A percentile compares a stretch with the other conserved stretches of the same genome.
Evolutionary conservation across 2,113 vertebrate species (phyloP).

Genomic region (Butorides virescens): DNA sequence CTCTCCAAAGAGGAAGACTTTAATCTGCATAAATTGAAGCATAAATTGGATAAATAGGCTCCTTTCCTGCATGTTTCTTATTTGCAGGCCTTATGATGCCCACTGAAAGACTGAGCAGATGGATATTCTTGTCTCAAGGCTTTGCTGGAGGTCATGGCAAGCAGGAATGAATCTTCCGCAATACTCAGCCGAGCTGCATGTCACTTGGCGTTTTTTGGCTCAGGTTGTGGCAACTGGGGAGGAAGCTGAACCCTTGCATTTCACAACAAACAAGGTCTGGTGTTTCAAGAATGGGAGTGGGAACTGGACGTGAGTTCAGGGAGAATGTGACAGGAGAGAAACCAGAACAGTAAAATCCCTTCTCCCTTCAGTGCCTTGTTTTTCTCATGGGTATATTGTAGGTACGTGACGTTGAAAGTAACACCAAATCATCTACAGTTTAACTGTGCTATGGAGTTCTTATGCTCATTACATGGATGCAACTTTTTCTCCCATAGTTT

Average conservation of each 20-base stretch:
- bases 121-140: neutral
- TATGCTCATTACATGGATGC: neutral
- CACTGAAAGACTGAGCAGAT: neutral
- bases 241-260: neutral
- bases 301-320: neutral
- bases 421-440: neutral
- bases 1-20: constrained; percentile 55
- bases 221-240: neutral
- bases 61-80: neutral
- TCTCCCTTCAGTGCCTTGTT: neutral
- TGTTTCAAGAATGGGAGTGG: neutral
- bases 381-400: accelerated
- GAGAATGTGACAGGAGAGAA: neutral
- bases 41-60: constrained; percentile 22
- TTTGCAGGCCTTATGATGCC: neutral
- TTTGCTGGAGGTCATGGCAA: neutral
- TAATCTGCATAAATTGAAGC: constrained; percentile 50
- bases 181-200: neutral
- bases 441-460: neutral
- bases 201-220: neutral
- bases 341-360: neutral
- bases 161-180: neutral
- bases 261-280: neutral
- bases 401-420: accelerated
- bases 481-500: neutral